Evolutionary conservation across 2,797 vertebrate species (phyloP), one percentile per base, ranked within the genome.

Genomic region (Serranus cabrilla): DNA sequence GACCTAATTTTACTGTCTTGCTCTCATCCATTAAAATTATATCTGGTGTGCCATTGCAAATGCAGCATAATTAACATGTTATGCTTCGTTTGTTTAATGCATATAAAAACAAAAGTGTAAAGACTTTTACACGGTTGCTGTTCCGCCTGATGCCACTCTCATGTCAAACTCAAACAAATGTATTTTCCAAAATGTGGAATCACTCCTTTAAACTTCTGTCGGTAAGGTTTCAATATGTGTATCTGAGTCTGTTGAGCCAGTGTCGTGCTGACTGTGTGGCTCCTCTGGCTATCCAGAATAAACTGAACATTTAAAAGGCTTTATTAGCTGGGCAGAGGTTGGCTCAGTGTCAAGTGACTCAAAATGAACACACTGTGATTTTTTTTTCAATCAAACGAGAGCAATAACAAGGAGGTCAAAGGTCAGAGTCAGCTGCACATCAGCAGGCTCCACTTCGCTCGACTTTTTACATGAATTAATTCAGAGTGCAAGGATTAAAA

Each of bases 261-360:
- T 10, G 0, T 5, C 2, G 0, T 49, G 5, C 3, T 57, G 39
- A 20, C 11, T 16, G 17, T 34, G 43, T 27, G 4, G 14, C 34
- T 61, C 39, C 21, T 66, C 55, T 52, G 16, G 17, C 43, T 54
- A 37, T 49, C n/a, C 10, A 45, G 45, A n/a, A 43, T 37, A 58
- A 71, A 67, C n/a, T n/a, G 27, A 43, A 20, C 47, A 55, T 23
- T n/a, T 55, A 39, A 74, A 60, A 51, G 50, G 37, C 56, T 62
- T 47, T 27, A 16, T 78, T 18, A 47, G n/a, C 61, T 14, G 25
- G 21, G 20, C 6, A 39, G 43, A 20, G 2, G 27, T 39, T 69
- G 31, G 40, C 31, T 64, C 2, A 18, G 25, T 49, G 16, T 20
- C 12, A 57, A 34, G 16, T 34, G n/a, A 46, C 34, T 34, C 5